phyloP scores from a whole-genome alignment of 2,113 vertebrate genomes.

The Chrysochloris asiatica region DNA sequence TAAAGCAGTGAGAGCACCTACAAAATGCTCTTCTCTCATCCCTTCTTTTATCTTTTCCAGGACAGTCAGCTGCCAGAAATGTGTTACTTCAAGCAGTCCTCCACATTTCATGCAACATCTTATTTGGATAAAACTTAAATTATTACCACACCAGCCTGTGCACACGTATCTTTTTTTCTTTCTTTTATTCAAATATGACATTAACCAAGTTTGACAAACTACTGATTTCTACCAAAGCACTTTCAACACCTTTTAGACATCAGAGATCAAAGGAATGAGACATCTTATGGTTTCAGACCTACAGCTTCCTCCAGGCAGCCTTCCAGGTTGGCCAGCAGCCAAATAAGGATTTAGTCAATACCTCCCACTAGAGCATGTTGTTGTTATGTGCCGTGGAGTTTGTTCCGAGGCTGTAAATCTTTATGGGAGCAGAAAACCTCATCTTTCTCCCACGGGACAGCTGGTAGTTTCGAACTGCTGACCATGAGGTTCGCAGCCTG shows the following conservation, averaged over 20 bases:
- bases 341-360: background rate
- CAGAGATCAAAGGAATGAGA: slow-evolving; percentile 25
- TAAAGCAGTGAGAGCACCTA: background rate
- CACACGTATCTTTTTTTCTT: background rate
- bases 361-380: too few species aligned
- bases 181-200: slow-evolving; percentile 44
- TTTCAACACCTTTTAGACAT: slow-evolving; percentile 52
- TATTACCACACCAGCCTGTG: slow-evolving; percentile 64
- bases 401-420: too few species aligned
- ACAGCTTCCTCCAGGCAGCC: background rate
- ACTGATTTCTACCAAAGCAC: slow-evolving; percentile 63
- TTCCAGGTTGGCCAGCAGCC: background rate
- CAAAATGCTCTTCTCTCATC: slow-evolving; percentile 27
- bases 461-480: too few species aligned
- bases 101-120: slow-evolving; percentile 60
- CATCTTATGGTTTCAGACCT: background rate
- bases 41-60: slow-evolving; percentile 68
- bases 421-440: too few species aligned
- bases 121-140: slow-evolving; percentile 73
- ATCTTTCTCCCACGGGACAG: too few species aligned
- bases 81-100: slow-evolving; percentile 57
- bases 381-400: too few species aligned
- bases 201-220: slow-evolving; percentile 62
- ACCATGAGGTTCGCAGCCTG: too few species aligned
- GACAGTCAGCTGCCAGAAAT: slow-evolving; percentile 69